Conservation (phyloP, 2,113 vertebrate species). For the Lota lota region DNA sequence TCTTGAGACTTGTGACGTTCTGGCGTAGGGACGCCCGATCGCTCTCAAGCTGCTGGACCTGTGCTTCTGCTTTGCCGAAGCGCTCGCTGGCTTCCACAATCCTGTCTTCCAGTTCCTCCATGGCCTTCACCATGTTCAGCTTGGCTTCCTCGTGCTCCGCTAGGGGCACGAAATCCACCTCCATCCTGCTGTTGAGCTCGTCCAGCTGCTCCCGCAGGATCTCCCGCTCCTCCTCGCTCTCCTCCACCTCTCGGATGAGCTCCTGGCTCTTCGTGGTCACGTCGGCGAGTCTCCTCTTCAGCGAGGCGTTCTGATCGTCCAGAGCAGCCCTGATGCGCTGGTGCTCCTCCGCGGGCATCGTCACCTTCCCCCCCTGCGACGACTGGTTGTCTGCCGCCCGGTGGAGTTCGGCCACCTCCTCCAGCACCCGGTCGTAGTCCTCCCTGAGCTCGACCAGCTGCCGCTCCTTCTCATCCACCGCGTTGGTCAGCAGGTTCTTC, state of each 20-base stretch:
- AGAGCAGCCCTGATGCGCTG: slow-evolving; percentile 70
- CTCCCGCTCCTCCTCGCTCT: slow-evolving; percentile 74
- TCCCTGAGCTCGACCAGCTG: slow-evolving; percentile 77
- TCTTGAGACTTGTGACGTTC: slow-evolving; percentile 66
- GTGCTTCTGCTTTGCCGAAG: slow-evolving; percentile 75
- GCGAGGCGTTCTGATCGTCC: slow-evolving; percentile 72
- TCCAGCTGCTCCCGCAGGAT: slow-evolving; percentile 82
- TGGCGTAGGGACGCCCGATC: slow-evolving; percentile 76
- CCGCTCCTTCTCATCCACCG: slow-evolving; percentile 83
- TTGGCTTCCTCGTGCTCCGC: slow-evolving; percentile 80
- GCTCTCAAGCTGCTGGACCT: slow-evolving; percentile 73
- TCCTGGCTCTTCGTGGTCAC: slow-evolving; percentile 78
- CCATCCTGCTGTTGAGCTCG: slow-evolving; percentile 76
- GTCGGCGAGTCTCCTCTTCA: slow-evolving; percentile 78
- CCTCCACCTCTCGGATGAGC: slow-evolving; percentile 81
- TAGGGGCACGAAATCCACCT: slow-evolving; percentile 79
- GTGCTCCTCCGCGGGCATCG: slow-evolving; percentile 71
- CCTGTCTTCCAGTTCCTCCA: slow-evolving; percentile 82
- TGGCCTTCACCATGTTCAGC: slow-evolving; percentile 66
- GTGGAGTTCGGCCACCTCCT: slow-evolving; percentile 78
- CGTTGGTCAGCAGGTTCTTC: slow-evolving; percentile 81
- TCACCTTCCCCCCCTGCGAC: slow-evolving; percentile 47
- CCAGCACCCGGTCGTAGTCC: slow-evolving; percentile 75
- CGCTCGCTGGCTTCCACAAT: slow-evolving; percentile 79
- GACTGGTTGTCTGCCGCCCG: slow-evolving; percentile 69